Evolutionary conservation across 2,113 vertebrate genomes (phyloP), one percentile per base, ranked within the genome.

Genomic region (Hucho hucho): DNA sequence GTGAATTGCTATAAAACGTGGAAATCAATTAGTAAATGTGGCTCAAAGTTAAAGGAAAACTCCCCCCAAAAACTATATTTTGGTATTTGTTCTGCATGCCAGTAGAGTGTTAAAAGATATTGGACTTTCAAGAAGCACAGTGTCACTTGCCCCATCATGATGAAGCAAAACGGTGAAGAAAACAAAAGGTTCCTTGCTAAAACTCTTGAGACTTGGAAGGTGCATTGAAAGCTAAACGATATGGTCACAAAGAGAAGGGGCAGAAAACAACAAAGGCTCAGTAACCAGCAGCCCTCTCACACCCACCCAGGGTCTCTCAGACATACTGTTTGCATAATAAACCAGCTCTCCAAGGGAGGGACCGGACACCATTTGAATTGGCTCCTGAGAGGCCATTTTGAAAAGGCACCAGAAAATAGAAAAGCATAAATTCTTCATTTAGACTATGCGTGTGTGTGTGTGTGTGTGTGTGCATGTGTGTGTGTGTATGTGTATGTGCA

Each of bases 281-380:
- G 58, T 61, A 82, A 83, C 47, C 75, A 64, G 73, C 56, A 53
- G 73, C 84, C 87, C 18, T 29, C 65, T 29, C 65, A 67, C 28
- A 67, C 65, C 16, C 29, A 37, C 6, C 26, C 47, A 58, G 32
- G 70, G 53, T 72, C 70, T 16, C 24, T 26, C 22, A 61, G 70
- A 24, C 18, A 61, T 24, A 24, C 7, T n/a, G 58, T 61, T 29
- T 59, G 53, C 25, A 72, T 72, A 72, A 72, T 72, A 14, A 72
- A 72, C 70, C 70, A n/a, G 25, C 49, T 24, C 26, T 11, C 53
- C 58, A 72, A 53, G 24, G 56, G 28, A 56, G 53, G 47, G 53
- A 11, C 49, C 1, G 16, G 20, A 18, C 20, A 7, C n/a, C 53
- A 72, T 72, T 72, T 69, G 37, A 13, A 59, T 24, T 1, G 37